These are phyloP conservation scores for Micrastur ruficollis DNA, from an alignment of 2,797 vertebrate genomes.

Conservation along the genomic window DNA sequence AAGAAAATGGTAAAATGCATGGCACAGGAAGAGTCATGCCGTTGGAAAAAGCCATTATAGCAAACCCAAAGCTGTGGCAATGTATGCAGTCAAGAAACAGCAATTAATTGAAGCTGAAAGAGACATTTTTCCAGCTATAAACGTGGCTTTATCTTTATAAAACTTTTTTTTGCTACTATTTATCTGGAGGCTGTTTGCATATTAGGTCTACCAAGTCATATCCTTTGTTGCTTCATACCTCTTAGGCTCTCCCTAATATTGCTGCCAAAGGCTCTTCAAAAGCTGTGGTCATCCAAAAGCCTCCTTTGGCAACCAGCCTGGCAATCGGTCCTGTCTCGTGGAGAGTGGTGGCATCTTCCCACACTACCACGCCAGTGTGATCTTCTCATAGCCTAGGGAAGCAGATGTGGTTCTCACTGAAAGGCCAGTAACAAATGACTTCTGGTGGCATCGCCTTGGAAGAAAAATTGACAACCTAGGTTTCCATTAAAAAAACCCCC, in stretches of 20 bases:
- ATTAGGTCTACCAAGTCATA: not conserved
- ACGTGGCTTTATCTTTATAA: not conserved
- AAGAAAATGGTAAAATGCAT: slow-evolving; percentile 50
- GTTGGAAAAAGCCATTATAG: slow-evolving; percentile 22
- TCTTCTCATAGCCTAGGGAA: not conserved
- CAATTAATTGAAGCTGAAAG: slow-evolving; percentile 12
- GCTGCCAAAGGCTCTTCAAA: not conserved
- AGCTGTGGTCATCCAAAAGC: not conserved
- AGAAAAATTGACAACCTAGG: not conserved
- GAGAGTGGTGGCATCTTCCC: not conserved
- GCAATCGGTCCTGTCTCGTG: rapidly evolving
- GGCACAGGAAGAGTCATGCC: slow-evolving; percentile 14
- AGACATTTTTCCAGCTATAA: not conserved
- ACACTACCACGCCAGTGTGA: rapidly evolving
- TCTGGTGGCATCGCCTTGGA: rapidly evolving
- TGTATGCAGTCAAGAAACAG: slow-evolving; percentile 15
- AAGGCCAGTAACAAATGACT: not conserved
- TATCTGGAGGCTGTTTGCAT: not conserved
- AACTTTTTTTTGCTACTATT: not conserved
- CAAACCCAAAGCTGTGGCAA: not conserved
- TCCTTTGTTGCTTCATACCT: not conserved
- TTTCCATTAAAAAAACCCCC: not conserved
- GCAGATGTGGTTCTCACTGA: rapidly evolving
- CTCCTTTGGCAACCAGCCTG: not conserved
- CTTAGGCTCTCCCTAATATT: not conserved